Evolutionary conservation across 2,113 vertebrate species (phyloP), one percentile per base, ranked within the genome.

Genomic region (Aptenodytes patagonicus): DNA sequence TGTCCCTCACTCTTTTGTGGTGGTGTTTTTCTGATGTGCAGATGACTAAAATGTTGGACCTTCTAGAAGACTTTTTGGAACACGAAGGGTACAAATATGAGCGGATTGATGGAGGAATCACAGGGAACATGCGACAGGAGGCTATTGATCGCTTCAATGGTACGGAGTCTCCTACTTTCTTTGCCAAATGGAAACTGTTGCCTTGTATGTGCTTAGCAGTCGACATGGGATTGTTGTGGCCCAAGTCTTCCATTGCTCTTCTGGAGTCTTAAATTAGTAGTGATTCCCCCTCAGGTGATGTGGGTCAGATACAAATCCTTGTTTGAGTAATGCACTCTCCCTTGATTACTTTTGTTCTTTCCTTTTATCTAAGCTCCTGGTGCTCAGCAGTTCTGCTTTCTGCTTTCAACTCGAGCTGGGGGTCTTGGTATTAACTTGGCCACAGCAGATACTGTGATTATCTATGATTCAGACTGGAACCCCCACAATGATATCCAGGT

Each of bases 401-500:
- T 99, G 64, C 99, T 99, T 94, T 99, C 99, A 52, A 99, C 99
- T 87, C 98, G 99, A 98, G 99, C 99, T 76, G 99, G 99, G 19
- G 99, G 99, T 83, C 98, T 99, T 96, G 99, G 99, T 51, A 99
- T 99, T 97, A 99, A 99, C 95, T 98, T 99, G 71, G 99, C 99
- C 65, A 99, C 99, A 38, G 99, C 99, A 58, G 99, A 99, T 98
- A 99, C 99, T 19, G 99, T 99, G 90, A 98, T 99, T 90, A 99
- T 99, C 92, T 99, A 99, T 17, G 99, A 99, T 93, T 99, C 99
- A 22, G 99, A 99, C 97, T 99, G 99, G 99, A 99, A 99, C 94
- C 99, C 99, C 10, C 99, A 99, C 97, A 99, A 99, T 76, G 99
- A 99, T 95, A 99, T 99, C 85, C 99, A 99, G 99, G 99, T 99